phyloP scores from a whole-genome alignment of 2,888 invertebrate species.

The Brenthis daphne region DNA sequence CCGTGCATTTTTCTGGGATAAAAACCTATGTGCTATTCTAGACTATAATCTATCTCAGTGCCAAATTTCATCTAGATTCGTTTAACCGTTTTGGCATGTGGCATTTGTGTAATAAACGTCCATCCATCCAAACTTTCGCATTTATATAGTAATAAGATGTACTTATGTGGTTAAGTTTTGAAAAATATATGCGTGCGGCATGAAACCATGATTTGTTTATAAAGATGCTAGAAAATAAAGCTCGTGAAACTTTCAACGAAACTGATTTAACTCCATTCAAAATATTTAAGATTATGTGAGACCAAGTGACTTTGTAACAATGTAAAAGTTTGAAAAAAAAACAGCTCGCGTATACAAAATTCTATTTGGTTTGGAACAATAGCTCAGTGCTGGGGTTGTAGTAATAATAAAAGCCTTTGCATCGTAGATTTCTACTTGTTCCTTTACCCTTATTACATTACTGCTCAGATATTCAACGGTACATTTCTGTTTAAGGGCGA shows the following conservation, averaged over 20 bases:
- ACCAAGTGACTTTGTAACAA: not conserved
- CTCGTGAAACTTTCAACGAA: not conserved
- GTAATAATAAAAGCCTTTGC: constrained; percentile 32
- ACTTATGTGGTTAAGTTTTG: no score
- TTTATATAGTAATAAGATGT: no score
- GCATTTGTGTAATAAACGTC: no score
- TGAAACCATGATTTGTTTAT: no score
- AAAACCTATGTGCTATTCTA: no score
- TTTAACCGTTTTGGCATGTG: no score
- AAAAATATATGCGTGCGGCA: no score
- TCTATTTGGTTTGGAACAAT: constrained; percentile 35
- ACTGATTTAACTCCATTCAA: not conserved
- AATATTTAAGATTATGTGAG: not conserved
- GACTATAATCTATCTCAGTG: no score
- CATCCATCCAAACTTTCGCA: no score
- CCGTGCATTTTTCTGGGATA: no score
- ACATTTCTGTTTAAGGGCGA: constrained; percentile 29
- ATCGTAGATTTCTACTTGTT: constrained; percentile 25
- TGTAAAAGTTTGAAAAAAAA: not conserved
- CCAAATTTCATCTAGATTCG: no score
- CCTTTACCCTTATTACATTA: constrained; percentile 20
- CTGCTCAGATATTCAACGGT: constrained; percentile 23
- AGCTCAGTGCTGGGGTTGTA: constrained; percentile 22
- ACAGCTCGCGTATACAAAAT: constrained; percentile 16
- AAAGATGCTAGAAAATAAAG: no score